phyloP scores from a whole-genome alignment of 1,140 invertebrate species.

The Monomorium pharaonis region DNA sequence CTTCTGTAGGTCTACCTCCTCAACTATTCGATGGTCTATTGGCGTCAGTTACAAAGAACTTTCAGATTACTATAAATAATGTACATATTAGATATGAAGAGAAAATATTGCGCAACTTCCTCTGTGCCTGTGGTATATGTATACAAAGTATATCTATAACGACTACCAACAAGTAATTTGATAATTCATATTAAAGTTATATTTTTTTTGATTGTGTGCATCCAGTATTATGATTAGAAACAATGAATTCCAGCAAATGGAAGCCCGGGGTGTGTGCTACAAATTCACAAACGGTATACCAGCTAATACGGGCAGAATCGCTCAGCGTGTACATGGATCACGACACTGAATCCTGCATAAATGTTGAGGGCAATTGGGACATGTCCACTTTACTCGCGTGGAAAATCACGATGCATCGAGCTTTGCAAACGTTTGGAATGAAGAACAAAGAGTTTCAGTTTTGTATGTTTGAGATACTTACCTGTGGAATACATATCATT shows the following conservation, averaged over 20 bases:
- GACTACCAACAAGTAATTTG: constrained; percentile 91
- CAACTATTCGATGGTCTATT: constrained; percentile 90
- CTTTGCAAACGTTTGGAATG: constrained; percentile 91
- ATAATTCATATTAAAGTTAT: neutral
- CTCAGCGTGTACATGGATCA: constrained; percentile 93
- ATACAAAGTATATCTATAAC: constrained; percentile 92
- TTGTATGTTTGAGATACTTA: constrained; percentile 85
- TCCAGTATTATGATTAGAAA: neutral
- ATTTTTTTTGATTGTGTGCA: neutral
- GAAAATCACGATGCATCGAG: constrained; percentile 90
- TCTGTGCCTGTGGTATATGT: constrained; percentile 92
- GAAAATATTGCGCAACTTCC: constrained; percentile 87
- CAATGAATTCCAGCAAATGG: constrained; percentile 89
- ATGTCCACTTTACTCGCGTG: constrained; percentile 87
- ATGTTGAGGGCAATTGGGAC: constrained; percentile 85
- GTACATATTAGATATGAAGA: constrained; percentile 95
- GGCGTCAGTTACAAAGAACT: constrained; percentile 91
- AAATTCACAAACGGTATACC: constrained; percentile 89
- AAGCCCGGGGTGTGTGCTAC: constrained; percentile 89
- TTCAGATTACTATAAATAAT: constrained; percentile 92
- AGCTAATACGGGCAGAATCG: constrained; percentile 91
- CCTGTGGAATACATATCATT: neutral
- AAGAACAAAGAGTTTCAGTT: constrained; percentile 91
- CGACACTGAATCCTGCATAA: constrained; percentile 83
- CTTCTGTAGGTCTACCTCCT: constrained; percentile 71